Conservation (phyloP, 2,113 vertebrate genomes). For the Kryptolebias marmoratus region DNA sequence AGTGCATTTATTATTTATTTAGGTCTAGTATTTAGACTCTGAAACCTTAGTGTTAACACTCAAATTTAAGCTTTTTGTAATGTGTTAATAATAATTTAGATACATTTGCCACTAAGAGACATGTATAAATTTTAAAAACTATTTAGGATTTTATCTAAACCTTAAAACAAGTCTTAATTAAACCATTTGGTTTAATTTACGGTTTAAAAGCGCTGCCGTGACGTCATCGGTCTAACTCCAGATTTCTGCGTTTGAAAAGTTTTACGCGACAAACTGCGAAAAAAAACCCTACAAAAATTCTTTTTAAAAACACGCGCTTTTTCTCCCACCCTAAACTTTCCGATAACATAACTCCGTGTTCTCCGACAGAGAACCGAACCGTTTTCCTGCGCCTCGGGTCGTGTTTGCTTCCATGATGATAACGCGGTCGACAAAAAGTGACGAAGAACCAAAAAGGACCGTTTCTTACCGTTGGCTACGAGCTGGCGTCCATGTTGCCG, state of each 20-base stretch:
- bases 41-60: too few species aligned
- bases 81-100: too few species aligned
- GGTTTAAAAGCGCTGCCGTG: neutral
- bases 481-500: slow-evolving; percentile 41
- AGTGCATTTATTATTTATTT: too few species aligned
- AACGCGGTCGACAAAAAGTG: neutral
- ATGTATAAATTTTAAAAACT: too few species aligned
- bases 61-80: too few species aligned
- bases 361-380: accelerated
- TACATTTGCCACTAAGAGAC: too few species aligned
- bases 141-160: too few species aligned
- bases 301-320: neutral
- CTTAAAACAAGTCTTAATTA: neutral
- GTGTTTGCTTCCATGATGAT: slow-evolving; percentile 33
- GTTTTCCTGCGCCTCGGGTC: neutral
- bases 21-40: too few species aligned
- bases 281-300: accelerated
- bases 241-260: slow-evolving; percentile 30
- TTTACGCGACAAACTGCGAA: neutral
- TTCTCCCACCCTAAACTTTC: accelerated
- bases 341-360: neutral
- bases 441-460: neutral
- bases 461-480: slow-evolving; percentile 56
- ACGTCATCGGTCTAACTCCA: slow-evolving; percentile 46
- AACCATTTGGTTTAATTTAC: neutral